Percentiles rank a stretch among this genome's conserved stretches.
These are phyloP conservation scores for Tubulanus polymorphus DNA, from an alignment of 2,888 invertebrate genomes.

Conservation along the genomic window DNA sequence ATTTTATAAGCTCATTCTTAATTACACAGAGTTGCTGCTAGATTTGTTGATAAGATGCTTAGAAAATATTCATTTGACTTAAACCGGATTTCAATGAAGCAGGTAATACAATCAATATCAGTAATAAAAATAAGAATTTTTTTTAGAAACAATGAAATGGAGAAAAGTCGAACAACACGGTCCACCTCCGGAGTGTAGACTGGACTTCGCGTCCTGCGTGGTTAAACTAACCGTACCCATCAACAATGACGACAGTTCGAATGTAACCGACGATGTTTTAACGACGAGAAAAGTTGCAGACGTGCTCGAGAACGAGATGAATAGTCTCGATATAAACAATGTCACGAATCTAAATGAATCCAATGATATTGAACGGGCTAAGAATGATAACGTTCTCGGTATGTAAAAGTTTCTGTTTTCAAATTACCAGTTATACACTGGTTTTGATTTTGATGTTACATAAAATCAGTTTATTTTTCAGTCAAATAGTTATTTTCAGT, in stretches of 20 bases:
- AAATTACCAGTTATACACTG: too few relatives aligned
- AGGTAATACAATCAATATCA: background rate
- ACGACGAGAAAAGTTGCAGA: background rate
- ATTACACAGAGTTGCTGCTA: background rate
- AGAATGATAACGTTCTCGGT: too few relatives aligned
- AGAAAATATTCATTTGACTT: background rate
- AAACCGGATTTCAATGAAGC: background rate
- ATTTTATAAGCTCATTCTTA: background rate
- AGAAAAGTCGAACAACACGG: constrained; percentile 37
- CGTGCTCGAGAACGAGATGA: background rate
- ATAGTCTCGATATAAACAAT: too few relatives aligned
- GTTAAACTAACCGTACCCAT: constrained; percentile 29
- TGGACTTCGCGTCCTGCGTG: constrained; percentile 48
- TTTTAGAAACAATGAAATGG: constrained; percentile 38
- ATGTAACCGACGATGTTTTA: constrained; percentile 7
- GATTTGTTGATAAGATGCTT: background rate
- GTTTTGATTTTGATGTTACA: too few relatives aligned
- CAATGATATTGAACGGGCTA: too few relatives aligned
- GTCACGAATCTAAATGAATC: too few relatives aligned
- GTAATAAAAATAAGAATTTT: too few relatives aligned
- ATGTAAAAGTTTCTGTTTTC: too few relatives aligned
- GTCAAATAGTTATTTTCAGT: too few relatives aligned
- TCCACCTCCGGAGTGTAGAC: constrained; percentile 43
- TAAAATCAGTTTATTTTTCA: too few relatives aligned
- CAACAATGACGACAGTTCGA: too few relatives aligned